phyloP scores from a whole-genome alignment of 2,797 vertebrate genomes.

The Emys orbicularis region DNA sequence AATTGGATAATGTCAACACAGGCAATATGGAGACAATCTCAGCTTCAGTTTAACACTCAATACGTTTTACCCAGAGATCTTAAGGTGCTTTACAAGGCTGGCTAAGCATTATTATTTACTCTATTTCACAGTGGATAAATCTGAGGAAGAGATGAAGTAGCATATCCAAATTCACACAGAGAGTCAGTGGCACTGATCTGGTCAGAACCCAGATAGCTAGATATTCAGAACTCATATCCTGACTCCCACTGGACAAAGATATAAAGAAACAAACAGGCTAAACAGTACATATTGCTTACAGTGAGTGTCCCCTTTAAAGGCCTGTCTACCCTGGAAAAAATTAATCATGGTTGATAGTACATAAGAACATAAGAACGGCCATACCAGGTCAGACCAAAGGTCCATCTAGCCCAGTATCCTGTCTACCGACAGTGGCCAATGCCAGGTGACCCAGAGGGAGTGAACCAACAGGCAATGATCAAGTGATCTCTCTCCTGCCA shows the following conservation, averaged over 20 bases:
- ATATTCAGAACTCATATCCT: background rate
- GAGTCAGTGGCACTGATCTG: background rate
- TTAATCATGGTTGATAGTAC: background rate
- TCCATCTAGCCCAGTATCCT: too few relatives aligned
- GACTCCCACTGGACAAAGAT: background rate
- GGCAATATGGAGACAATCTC: background rate
- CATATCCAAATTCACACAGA: background rate
- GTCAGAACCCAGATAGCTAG: background rate
- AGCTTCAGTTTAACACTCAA: background rate
- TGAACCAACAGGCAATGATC: too few relatives aligned
- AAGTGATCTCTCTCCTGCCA: too few relatives aligned
- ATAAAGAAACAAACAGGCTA: background rate
- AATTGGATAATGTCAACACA: background rate
- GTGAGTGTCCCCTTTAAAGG: background rate
- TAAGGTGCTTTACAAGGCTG: background rate
- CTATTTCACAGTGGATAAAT: background rate
- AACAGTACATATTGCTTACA: background rate
- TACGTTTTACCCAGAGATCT: background rate
- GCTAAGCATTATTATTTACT: background rate
- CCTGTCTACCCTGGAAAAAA: background rate
- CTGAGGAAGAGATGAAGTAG: background rate
- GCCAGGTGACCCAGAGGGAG: too few relatives aligned
- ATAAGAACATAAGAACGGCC: too few relatives aligned
- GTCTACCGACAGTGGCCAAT: too few relatives aligned
- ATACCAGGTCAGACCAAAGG: too few relatives aligned